Conservation (phyloP, 2,113 vertebrate genomes). For the Naja naja region DNA sequence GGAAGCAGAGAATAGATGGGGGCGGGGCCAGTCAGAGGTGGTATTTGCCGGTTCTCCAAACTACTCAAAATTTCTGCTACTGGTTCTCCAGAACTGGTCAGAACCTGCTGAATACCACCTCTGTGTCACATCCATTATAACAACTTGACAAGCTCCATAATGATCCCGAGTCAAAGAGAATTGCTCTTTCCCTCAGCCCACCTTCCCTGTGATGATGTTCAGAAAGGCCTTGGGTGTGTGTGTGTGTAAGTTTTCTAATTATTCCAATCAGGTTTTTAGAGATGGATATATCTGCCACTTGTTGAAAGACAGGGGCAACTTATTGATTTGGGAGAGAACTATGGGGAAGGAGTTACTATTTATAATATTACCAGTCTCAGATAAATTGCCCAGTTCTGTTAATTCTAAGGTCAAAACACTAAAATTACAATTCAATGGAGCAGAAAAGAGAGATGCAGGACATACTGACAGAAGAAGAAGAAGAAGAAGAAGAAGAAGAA, state of each 20-base stretch:
- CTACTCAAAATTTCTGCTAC: no score
- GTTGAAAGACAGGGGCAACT: not conserved
- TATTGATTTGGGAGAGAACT: not conserved
- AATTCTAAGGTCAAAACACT: not conserved
- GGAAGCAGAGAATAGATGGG: no score
- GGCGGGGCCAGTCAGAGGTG: no score
- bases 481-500: no score
- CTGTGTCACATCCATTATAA: not conserved
- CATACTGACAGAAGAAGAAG: not conserved
- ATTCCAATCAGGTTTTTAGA: not conserved
- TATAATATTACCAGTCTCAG: not conserved
- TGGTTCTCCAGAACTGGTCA: no score
- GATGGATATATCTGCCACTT: not conserved
- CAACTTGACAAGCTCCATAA: not conserved
- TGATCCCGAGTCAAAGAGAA: not conserved
- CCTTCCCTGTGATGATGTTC: not conserved
- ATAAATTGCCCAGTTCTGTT: not conserved
- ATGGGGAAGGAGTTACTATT: not conserved
- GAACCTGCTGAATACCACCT: no score
- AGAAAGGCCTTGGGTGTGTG: not conserved
- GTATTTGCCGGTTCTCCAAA: no score
- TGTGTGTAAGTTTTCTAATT: not conserved
- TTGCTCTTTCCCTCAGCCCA: no score
- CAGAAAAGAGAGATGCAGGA: not conserved
- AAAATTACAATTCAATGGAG: not conserved